phyloP scores from a whole-genome alignment of 1,140 invertebrate genomes.

The Cotesia vestalis region DNA sequence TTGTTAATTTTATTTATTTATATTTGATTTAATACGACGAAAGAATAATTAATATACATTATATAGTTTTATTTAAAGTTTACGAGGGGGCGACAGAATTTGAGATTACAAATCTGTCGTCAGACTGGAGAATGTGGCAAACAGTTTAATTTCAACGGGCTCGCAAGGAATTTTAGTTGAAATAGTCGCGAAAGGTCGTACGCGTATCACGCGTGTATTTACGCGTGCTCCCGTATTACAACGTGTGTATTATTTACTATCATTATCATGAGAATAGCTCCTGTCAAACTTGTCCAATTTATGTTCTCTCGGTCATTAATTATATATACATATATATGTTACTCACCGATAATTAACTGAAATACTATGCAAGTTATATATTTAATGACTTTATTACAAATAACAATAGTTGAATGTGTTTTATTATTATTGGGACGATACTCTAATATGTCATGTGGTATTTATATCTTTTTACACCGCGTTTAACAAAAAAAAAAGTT shows the following conservation, averaged over 20 bases:
- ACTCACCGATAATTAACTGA: too few species aligned
- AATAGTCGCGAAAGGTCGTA: constrained; percentile 43
- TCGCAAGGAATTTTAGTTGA: constrained; percentile 61
- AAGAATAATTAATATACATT: too few species aligned
- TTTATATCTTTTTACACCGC: neutral
- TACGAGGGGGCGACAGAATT: constrained; percentile 20
- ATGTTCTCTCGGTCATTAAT: too few species aligned
- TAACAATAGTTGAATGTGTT: too few species aligned
- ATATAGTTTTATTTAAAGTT: neutral
- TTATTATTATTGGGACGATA: too few species aligned
- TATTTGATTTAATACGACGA: too few species aligned
- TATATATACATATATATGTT: too few species aligned
- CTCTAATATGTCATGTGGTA: neutral
- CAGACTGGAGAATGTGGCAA: constrained; percentile 44
- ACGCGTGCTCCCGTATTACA: constrained; percentile 25
- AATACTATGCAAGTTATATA: too few species aligned
- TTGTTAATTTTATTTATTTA: too few species aligned
- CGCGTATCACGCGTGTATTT: constrained; percentile 42
- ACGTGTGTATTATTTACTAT: neutral
- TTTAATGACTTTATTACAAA: too few species aligned
- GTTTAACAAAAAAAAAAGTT: neutral
- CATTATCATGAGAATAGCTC: neutral
- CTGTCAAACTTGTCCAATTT: too few species aligned
- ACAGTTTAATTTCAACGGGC: constrained; percentile 55
- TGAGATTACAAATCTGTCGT: constrained; percentile 52